Base-by-base conservation (phyloP, 2,113 vertebrate genomes). In the Hemibagrus wyckioides region DNA sequence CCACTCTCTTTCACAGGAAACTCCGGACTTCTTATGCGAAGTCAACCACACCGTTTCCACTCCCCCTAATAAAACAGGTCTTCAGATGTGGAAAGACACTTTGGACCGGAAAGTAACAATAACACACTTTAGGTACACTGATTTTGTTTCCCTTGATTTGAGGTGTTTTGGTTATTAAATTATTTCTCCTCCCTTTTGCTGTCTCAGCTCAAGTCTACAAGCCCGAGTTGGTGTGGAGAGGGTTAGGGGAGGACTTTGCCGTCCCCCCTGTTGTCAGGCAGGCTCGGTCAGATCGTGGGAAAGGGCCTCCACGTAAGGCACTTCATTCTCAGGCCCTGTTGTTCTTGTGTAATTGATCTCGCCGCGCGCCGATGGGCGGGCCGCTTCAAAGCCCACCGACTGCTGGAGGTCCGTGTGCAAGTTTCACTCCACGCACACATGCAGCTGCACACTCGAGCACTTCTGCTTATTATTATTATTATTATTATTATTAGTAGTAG, bases 271-370 rank as follows among this genome's bases (percentile, higher is more conserved):
- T 93, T 92, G 93, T 88, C 85, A 90, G 91, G 92, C 93, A 88
- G 92, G 80, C 94, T 90, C 91, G 92, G 90, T 91, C 93, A 84
- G 94, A 96, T 95, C 95, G 95, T 97, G 97, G 96, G 96, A 97
- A 97, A 95, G 94, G 91, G 93, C 93, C 94, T 93, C 91, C 94
- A 93, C 95, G 94, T 94, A 94, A 94, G 94, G 94, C 94, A 94
- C 92, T 93, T 86, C 93, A 92, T 94, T 94, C 94, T 94, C 92
- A 93, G 93, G 95, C 93, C 92, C 94, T 94, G 95, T 95, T 96
- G 95, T 95, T 96, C 94, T 93, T 92, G 90, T 95, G 94, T 95
- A 97, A 96, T 96, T 95, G 96, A 96, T 96, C 96, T 97, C 94
- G 90, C 94, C 94, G 92, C 94, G 93, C 90, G 92, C 94, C 91